Base-by-base conservation (phyloP, 1,140 invertebrate genomes). In the Antheraea pernyi region DNA sequence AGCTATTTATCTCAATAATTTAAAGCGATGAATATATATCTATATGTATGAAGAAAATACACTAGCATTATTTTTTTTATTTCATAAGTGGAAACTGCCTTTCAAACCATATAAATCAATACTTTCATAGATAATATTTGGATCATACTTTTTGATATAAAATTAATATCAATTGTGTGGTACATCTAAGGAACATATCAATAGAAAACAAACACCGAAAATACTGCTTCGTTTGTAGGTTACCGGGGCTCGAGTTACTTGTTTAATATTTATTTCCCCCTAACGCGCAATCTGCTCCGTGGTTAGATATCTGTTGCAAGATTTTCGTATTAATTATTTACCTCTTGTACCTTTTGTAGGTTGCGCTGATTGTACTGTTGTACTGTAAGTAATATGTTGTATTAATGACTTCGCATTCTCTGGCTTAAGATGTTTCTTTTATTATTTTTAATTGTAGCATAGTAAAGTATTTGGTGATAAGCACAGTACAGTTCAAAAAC, bases 211-310 rank as follows among this genome's bases (percentile, higher is more conserved):
- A 72, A 72, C 62, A 68, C 68, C 68, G 53, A 19, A 37, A 70
- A 67, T 70, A 65, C 65, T 60, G 67, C 68, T 68, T 63, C 69
- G 73, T 70, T 73, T 73, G 73, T 71, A 58, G 70, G 72, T 74
- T 71, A 70, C 67, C 16, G 71, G 46, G 72, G 75, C 72, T 77
- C 73, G 66, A 59, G 67, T 65, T 74, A 58, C 19, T 70, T 13
- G 65, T 78, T 76, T 77, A 79, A 77, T 77, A 73, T 79, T 79
- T 74, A 79, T 72, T 73, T 70, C 61, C 16, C 64, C 74, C 60
- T 76, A 74, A 74, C 71, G 71, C 75, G 70, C 73, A 77, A 73
- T 73, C 69, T 58, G 59, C 64, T 53, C 61, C 69, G 60, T 59
- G 59, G 30, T 48, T 18, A 59, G 13, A 18, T 59, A 22, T 39